phyloP scores from a whole-genome alignment of 2,113 vertebrate species.

The cat (Felis catus) region DNA sequence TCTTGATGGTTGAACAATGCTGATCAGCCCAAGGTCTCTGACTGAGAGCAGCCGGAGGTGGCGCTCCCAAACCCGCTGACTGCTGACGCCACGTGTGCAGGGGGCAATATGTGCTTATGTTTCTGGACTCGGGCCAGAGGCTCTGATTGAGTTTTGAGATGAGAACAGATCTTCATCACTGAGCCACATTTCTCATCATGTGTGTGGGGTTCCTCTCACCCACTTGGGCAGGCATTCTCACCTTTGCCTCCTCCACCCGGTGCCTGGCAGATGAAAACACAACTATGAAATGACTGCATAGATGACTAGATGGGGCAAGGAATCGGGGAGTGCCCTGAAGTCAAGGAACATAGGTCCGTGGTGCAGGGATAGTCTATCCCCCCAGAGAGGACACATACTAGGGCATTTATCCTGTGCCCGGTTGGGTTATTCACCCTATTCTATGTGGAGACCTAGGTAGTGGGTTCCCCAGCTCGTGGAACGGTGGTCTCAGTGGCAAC shows the following conservation, averaged over 20 bases:
- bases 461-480: neutral
- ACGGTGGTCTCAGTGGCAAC: neutral
- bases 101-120: rapidly evolving
- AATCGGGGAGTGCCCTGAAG: neutral
- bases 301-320: neutral
- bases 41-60: neutral
- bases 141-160: neutral
- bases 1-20: neutral
- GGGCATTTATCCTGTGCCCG: neutral
- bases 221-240: neutral
- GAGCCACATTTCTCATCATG: neutral
- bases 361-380: neutral
- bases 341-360: too few relatives aligned
- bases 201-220: neutral
- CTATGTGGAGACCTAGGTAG: neutral
- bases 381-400: neutral
- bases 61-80: neutral
- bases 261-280: neutral
- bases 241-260: neutral
- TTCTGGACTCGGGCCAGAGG: neutral
- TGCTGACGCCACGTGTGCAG: rapidly evolving
- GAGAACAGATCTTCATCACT: neutral
- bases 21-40: neutral
- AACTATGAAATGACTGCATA: neutral
- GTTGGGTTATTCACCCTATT: neutral